Percentiles rank a stretch among this genome's conserved stretches.
phyloP scores from a whole-genome alignment of 2,797 vertebrate species.

The Adrianichthys oophorus region DNA sequence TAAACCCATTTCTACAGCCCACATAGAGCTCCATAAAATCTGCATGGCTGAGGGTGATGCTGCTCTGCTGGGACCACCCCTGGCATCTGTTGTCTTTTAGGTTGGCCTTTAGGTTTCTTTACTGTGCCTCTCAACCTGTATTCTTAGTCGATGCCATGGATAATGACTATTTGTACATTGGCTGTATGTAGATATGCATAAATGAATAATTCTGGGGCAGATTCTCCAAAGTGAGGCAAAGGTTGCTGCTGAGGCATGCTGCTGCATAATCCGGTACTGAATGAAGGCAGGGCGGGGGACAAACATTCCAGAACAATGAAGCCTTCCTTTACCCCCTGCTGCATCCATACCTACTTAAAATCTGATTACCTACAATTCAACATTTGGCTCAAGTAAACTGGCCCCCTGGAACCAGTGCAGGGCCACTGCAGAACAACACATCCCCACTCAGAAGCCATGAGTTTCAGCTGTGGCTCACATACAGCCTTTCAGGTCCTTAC shows the following conservation, averaged over 20 bases:
- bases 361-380: conserved; percentile 64
- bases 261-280: conserved; percentile 66
- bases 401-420: conserved; percentile 46
- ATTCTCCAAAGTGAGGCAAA: conserved; percentile 74
- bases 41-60: conserved; percentile 42
- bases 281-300: conserved; percentile 49
- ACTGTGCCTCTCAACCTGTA: conserved; percentile 38
- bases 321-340: conserved; percentile 68
- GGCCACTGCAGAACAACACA: conserved; percentile 56
- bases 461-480: conserved; percentile 70
- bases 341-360: conserved; percentile 68
- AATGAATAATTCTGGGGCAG: conserved; percentile 62
- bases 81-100: conserved; percentile 33
- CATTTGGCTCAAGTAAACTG: conserved; percentile 55
- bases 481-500: conserved; percentile 69
- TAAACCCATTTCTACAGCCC: conserved; percentile 61
- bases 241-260: conserved; percentile 60
- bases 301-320: conserved; percentile 79
- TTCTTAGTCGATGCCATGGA: conserved; percentile 36
- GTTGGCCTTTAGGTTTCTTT: conserved; percentile 15
- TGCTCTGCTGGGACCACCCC: conserved; percentile 48
- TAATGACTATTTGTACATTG: conserved; percentile 44
- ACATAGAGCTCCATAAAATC: conserved; percentile 60
- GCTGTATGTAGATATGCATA: conserved; percentile 41
- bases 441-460: conserved; percentile 59